Evolutionary conservation across 2,113 vertebrate species (phyloP), one percentile per base, ranked within the genome.

Genomic region (Gorilla gorilla): DNA sequence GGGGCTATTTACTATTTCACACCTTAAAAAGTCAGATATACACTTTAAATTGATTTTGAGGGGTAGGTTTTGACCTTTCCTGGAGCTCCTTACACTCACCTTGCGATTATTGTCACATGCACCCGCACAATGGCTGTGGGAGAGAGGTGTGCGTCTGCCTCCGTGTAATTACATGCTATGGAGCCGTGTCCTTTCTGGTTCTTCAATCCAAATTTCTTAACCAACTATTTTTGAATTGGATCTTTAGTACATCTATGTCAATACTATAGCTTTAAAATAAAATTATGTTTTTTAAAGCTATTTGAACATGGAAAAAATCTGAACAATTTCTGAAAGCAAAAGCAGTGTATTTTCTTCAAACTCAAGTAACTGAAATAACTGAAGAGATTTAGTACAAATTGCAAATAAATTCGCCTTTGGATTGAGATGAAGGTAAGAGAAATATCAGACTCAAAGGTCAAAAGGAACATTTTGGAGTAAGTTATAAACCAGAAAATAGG

Each of bases 371-470:
- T 95, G 92, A 98, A 96, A 98, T 97, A 96, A 96, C 97, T 94
- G 94, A 98, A 96, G 88, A 97, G 90, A 97, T 97, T 98, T 97
- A 97, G 97, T 90, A 97, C 95, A 97, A 98, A 97, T 95, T 97
- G 96, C 95, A 97, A 97, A 97, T 98, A 98, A 96, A 97, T 96
- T 98, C 14, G 7, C 90, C 93, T 97, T 97, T 98, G 94, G 95
- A 96, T 83, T 96, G 98, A 96, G 96, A 97, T 4, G 5, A 98
- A 64, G 93, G 70, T 88, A 96, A 98, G 96, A 97, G 88, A 98
- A 97, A 95, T 97, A 98, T 96, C 95, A 97, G 76, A 89, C 70
- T 79, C 66, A n/a, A 96, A 97, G 94, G 95, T 98, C 96, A 97
- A 97, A 97, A 97, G 95, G 94, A 94, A 97, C 87, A 96, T 92